Conservation (phyloP, 2,888 invertebrate species). For the Molorchus minor region DNA sequence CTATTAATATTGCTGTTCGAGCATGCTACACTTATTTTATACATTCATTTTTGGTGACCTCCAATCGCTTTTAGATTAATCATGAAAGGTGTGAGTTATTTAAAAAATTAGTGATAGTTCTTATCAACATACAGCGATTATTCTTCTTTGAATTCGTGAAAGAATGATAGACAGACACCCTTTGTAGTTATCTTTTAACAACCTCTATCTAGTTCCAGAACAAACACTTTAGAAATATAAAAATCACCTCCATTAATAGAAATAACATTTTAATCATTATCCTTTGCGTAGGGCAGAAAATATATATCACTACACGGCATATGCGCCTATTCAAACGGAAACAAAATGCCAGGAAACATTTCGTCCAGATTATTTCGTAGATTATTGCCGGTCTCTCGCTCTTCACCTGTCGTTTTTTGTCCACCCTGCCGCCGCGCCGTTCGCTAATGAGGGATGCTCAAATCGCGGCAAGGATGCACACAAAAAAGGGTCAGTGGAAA, state of each 20-base stretch:
- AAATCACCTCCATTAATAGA: neutral
- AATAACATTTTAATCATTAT: neutral
- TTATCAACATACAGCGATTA: too few species aligned
- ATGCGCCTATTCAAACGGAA: slow-evolving; percentile 6
- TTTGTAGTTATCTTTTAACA: too few species aligned
- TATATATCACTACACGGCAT: slow-evolving; percentile 9
- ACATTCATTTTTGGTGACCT: too few species aligned
- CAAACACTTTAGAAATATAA: too few species aligned
- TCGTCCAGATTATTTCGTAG: slow-evolving; percentile 13
- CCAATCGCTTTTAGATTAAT: too few species aligned
- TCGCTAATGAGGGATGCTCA: slow-evolving; percentile 33
- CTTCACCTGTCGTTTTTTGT: slow-evolving; percentile 37
- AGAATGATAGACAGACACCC: too few species aligned
- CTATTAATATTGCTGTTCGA: too few species aligned
- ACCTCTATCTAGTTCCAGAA: too few species aligned
- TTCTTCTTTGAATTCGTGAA: too few species aligned
- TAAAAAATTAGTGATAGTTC: too few species aligned
- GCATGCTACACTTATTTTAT: too few species aligned
- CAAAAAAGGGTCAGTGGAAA: slow-evolving; percentile 27
- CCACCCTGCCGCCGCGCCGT: slow-evolving; percentile 20
- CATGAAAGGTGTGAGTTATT: too few species aligned
- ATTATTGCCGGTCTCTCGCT: neutral
- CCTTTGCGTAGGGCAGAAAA: neutral
- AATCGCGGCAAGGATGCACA: slow-evolving; percentile 26
- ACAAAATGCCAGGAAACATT: slow-evolving; percentile 13